Evolutionary conservation across 2,888 invertebrate species (phyloP).

Genomic region (Polylopha cassiicola): DNA sequence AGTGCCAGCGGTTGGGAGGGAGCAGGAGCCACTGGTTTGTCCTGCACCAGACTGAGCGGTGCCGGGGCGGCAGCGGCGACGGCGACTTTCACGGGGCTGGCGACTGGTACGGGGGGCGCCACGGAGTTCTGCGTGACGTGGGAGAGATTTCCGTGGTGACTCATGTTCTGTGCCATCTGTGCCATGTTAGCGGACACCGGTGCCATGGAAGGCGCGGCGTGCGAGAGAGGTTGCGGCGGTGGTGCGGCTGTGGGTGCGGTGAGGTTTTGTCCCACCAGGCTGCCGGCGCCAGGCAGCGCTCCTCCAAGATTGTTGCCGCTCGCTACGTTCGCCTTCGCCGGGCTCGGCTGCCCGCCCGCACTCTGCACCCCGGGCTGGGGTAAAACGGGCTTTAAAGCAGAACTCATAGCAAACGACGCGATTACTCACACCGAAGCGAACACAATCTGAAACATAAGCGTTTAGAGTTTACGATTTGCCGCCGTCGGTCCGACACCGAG

Average conservation of each 20-base stretch:
- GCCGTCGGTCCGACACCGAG: conserved; percentile 50
- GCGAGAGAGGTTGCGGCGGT: conserved; percentile 44
- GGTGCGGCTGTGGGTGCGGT: conserved; percentile 53
- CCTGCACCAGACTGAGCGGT: conserved; percentile 67
- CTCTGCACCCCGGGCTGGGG: conserved; percentile 69
- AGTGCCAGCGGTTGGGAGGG: conserved; percentile 58
- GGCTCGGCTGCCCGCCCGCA: conserved; percentile 65
- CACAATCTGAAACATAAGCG: conserved; percentile 64
- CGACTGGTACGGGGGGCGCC: conserved; percentile 47
- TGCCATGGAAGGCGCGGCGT: conserved; percentile 69
- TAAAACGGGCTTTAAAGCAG: conserved; percentile 78
- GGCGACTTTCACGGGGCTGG: conserved; percentile 55
- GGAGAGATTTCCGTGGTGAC: conserved; percentile 71
- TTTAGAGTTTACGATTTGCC: conserved; percentile 49
- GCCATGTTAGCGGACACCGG: conserved; percentile 72
- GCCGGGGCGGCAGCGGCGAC: conserved; percentile 49
- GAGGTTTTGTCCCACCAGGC: conserved; percentile 61
- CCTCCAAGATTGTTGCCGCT: conserved; percentile 62
- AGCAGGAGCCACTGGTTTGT: conserved; percentile 41
- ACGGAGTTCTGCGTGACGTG: conserved; percentile 63
- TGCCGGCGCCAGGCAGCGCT: conserved; percentile 57
- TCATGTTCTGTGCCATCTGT: conserved; percentile 74
- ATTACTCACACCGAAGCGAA: conserved; percentile 37
- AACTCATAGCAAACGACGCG: conserved; percentile 73
- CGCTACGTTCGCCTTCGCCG: conserved; percentile 67